Base-by-base conservation (phyloP, 1,140 invertebrate genomes). In the Papilio polyxenes region DNA sequence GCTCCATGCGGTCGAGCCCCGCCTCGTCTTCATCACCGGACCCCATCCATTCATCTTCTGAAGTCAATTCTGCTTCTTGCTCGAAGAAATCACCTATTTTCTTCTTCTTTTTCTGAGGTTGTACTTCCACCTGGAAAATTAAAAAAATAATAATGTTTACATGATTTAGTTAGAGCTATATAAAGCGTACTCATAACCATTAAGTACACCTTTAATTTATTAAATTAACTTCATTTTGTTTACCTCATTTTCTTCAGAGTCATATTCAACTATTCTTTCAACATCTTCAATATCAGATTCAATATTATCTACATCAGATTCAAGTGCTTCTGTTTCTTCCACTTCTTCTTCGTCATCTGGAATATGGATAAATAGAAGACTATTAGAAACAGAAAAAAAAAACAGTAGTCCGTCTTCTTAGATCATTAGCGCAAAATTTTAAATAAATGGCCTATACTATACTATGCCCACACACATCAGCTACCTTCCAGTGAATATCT, bases 21-120 rank as follows among this genome's bases (percentile, higher is more conserved):
- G 95, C 95, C 87, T 98, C 97, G 86, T 98, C 97, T 90, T 98
- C 97, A 85, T 97, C 97, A 0, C 95, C 97, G 37, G 97, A 97
- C 10, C 95, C 97, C 0, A 89, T 86, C 95, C 96, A 97, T 83
- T 98, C 97, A 59, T 97, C 97, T 88, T 98, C 98, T 10, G 97
- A 98, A 0, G 92, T 93, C 15, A 98, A 89, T 88, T 98, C 98
- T 0, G 98, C 98, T 93, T 98, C 98, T 59, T 96, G 95, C 81
- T 98, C 98, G 40, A 98, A 94, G 94, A 98, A 98, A 48, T 97
- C 96, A 69, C 92, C 92, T 44, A 95, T 94, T 74, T 95, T 93
- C 84, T 95, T 95, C 86, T 91, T 91, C 75, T 95, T 95, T 88
- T 94, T 72, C 90, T 88, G 84, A 5, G 80, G 59, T 86, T 90